phyloP scores from a whole-genome alignment of 2,797 vertebrate species.

The Somateria mollissima region DNA sequence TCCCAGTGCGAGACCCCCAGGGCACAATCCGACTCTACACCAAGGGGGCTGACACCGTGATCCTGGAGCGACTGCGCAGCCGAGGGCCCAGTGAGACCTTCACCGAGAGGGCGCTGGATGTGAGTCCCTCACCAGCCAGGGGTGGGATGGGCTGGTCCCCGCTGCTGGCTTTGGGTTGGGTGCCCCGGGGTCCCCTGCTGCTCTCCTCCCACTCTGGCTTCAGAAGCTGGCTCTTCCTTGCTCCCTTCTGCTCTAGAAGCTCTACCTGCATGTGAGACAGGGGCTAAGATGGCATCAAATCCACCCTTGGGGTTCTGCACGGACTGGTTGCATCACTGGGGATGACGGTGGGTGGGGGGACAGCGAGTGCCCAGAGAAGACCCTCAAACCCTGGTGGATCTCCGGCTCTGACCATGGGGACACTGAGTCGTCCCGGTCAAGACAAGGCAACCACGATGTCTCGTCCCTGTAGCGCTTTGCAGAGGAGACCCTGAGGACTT shows the following conservation, averaged over 20 bases:
- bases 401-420: not conserved
- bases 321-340: not conserved
- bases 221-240: not conserved
- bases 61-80: conserved; percentile 83
- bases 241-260: not conserved
- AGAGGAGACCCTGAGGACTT: conserved; percentile 87
- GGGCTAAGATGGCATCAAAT: not conserved
- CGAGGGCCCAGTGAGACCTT: conserved; percentile 66
- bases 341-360: not conserved
- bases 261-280: not conserved
- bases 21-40: conserved; percentile 90
- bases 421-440: not conserved
- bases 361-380: not conserved
- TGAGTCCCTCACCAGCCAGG: conserved; percentile 63
- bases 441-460: not conserved
- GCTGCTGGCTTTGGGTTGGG: not conserved
- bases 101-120: conserved; percentile 85
- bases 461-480: conserved; percentile 81
- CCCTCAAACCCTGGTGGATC: not conserved
- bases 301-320: not conserved
- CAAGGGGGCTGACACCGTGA: conserved; percentile 92
- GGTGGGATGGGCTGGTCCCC: not conserved
- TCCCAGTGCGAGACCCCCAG: conserved; percentile 87
- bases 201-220: not conserved
- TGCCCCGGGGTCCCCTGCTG: not conserved